These are phyloP conservation scores for Silurus aristotelis DNA, from an alignment of 2,797 vertebrate species.

Conservation along the genomic window DNA sequence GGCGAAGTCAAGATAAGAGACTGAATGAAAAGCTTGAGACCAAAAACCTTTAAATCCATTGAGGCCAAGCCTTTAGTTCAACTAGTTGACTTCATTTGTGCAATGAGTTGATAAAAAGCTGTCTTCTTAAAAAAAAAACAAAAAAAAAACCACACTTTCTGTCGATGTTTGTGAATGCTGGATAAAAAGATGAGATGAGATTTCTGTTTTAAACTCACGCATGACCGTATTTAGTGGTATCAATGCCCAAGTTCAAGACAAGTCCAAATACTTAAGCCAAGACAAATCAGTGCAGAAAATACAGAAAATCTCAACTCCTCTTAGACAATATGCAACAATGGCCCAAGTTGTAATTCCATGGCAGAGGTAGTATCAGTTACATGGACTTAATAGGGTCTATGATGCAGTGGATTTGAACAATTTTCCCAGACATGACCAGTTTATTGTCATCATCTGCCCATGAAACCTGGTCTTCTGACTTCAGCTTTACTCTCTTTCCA, in stretches of 20 bases:
- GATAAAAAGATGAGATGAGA: neutral
- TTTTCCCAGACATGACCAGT: neutral
- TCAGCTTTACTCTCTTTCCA: too few species aligned
- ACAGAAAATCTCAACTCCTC: too few species aligned
- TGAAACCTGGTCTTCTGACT: too few species aligned
- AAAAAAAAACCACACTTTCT: neutral
- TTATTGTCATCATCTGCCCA: neutral
- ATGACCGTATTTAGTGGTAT: neutral
- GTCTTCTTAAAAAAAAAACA: neutral
- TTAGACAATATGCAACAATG: neutral
- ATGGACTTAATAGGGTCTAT: neutral
- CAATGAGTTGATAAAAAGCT: neutral
- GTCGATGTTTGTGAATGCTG: neutral
- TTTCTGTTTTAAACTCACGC: neutral
- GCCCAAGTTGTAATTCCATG: neutral
- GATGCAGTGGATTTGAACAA: neutral
- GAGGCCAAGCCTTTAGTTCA: slow-evolving; percentile 4
- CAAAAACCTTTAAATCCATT: neutral
- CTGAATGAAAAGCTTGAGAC: neutral
- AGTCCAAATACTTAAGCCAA: neutral
- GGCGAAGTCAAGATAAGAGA: neutral
- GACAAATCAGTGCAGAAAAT: neutral
- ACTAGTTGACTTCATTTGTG: neutral
- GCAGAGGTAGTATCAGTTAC: neutral
- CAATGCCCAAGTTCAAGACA: neutral